phyloP scores from a whole-genome alignment of 2,888 invertebrate species.

The Nebria salina region DNA sequence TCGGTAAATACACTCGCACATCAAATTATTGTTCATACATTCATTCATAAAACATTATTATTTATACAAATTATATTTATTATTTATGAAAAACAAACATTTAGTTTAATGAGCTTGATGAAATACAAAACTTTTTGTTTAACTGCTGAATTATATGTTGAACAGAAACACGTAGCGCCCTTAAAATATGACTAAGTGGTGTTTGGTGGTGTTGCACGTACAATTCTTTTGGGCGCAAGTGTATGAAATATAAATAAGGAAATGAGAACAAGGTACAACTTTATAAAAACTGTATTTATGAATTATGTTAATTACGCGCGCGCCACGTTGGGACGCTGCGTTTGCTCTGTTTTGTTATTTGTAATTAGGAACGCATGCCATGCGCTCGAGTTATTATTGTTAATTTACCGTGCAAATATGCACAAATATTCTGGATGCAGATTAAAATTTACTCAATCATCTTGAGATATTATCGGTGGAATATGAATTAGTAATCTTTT shows the following conservation, averaged over 20 bases:
- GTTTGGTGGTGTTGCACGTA: not conserved
- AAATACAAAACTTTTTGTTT: too few relatives aligned
- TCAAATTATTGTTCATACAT: slow-evolving; percentile 11
- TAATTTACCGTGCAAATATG: slow-evolving; percentile 21
- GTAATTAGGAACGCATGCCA: slow-evolving; percentile 29
- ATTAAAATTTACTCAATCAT: not conserved
- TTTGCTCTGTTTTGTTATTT: not conserved
- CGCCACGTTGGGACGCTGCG: not conserved
- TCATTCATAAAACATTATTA: not conserved
- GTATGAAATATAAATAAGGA: slow-evolving; percentile 2
- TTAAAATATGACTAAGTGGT: not conserved
- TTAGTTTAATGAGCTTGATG: too few relatives aligned
- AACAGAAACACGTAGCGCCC: too few relatives aligned
- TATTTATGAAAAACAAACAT: too few relatives aligned
- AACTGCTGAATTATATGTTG: too few relatives aligned
- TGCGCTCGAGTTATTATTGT: not conserved
- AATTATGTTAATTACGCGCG: slow-evolving; percentile 33
- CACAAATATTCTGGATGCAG: slow-evolving; percentile 16
- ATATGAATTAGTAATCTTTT: too few relatives aligned
- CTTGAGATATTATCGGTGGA: too few relatives aligned
- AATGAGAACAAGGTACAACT: not conserved
- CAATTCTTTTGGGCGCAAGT: slow-evolving; percentile 18
- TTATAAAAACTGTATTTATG: slow-evolving; percentile 28
- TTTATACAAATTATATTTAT: not conserved
- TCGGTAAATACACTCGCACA: not conserved